Evolutionary conservation across 2,113 vertebrate species (phyloP).

Genomic region (Notechis scutatus): DNA sequence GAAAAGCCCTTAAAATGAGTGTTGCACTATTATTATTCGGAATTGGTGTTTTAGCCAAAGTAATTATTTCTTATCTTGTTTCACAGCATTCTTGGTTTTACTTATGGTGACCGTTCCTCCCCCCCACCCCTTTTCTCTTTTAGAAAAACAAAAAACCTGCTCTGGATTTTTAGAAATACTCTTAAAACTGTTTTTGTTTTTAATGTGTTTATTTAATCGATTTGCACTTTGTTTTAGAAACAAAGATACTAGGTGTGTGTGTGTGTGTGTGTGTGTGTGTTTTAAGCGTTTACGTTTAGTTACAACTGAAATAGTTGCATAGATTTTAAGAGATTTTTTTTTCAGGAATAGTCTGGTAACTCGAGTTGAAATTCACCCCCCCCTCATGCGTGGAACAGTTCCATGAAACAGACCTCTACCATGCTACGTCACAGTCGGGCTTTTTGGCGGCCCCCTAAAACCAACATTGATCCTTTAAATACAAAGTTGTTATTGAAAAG

Average conservation of each 20-base stretch:
- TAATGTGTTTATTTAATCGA: slow-evolving; percentile 28
- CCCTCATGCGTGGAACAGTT: neutral
- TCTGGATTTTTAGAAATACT: slow-evolving; percentile 49
- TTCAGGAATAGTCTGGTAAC: slow-evolving; percentile 29
- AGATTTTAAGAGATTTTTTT: slow-evolving; percentile 31
- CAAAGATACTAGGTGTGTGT: slow-evolving; percentile 24
- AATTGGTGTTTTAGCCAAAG: slow-evolving; percentile 84
- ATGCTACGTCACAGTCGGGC: neutral
- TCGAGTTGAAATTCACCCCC: neutral
- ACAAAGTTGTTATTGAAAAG: neutral
- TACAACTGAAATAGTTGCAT: slow-evolving; percentile 28
- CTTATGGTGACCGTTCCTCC: slow-evolving; percentile 56
- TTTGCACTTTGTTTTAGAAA: neutral
- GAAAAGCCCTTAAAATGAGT: slow-evolving; percentile 86
- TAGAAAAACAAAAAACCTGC: slow-evolving; percentile 59
- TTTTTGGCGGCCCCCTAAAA: neutral
- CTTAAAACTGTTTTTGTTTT: slow-evolving; percentile 42
- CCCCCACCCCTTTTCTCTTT: neutral
- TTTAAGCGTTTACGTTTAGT: too few species aligned
- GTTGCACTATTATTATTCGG: slow-evolving; percentile 88
- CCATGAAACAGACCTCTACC: neutral
- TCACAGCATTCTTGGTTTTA: slow-evolving; percentile 71
- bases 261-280: too few species aligned
- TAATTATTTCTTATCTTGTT: slow-evolving; percentile 81
- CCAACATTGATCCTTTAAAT: neutral